Conservation (phyloP, 2,888 invertebrate species). For the Holacanthella duospinosa region DNA sequence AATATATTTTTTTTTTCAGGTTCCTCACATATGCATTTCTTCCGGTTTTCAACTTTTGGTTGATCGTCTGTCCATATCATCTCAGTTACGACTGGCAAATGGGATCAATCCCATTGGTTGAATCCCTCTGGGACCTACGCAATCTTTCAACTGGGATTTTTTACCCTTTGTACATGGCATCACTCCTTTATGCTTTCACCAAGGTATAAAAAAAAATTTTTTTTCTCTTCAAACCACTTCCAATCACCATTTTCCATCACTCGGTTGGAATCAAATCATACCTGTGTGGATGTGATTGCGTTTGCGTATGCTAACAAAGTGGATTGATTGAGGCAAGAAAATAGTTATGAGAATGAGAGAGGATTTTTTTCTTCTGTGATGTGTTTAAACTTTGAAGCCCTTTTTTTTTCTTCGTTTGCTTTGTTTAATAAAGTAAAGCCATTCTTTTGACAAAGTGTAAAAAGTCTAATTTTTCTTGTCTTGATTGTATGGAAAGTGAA, state of each 20-base stretch:
- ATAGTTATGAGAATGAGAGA: no score
- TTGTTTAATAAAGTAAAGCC: no score
- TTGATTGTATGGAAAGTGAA: no score
- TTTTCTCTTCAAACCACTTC: conserved; percentile 4
- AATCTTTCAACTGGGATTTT: conserved; percentile 63
- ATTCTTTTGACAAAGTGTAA: no score
- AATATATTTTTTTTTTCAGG: conserved; percentile 46
- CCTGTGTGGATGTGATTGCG: no score
- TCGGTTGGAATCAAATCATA: no score
- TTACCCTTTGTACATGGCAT: conserved; percentile 43
- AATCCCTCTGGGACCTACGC: conserved; percentile 55
- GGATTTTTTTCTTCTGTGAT: no score
- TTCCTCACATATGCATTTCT: conserved; percentile 70
- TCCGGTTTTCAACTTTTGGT: conserved; percentile 71
- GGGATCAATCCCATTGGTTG: conserved; percentile 70
- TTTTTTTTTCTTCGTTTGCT: no score
- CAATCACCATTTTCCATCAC: not conserved
- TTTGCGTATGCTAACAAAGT: no score
- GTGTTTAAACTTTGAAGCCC: no score
- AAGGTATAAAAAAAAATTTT: not conserved
- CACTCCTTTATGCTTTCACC: not conserved
- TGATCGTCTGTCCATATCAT: conserved; percentile 62
- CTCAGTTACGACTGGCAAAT: conserved; percentile 84
- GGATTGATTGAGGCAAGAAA: no score
- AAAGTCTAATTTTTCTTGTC: no score